Evolutionary conservation across 1,140 invertebrate genomes (phyloP), one percentile per base, ranked within the genome.

Genomic region (Cherax destructor): DNA sequence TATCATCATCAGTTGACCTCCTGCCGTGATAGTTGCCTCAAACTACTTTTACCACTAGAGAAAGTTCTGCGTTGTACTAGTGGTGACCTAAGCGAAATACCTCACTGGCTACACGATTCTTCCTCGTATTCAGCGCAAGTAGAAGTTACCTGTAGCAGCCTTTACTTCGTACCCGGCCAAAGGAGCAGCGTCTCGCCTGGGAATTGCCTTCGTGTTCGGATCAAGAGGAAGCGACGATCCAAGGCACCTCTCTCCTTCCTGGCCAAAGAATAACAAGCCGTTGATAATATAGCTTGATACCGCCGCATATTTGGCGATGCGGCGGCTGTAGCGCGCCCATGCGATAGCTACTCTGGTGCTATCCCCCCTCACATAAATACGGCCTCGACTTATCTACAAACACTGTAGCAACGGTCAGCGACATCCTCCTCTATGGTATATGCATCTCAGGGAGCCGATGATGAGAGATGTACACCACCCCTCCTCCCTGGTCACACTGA

Each of bases 221-320:
- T 41, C 30, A 41, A 41, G 30, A 41, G 30, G 30, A 41, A 41
- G 30, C 30, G 30, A 41, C 30, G 30, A 41, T 41, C 30, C 30
- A 41, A 41, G 30, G 30, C 30, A 41, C 30, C 30, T 41, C 30
- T 41, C 30, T 41, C 30, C 30, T 41, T 41, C 30, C 30, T 41
- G 30, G 30, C 30, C 30, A 49, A 52, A 80, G 78, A 80, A 56
- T 11, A 59, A 11, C 41, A 56, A 11, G 5, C n/a, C n/a, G 24
- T 59, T 65, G 83, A 85, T 85, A 85, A 85, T 65, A 30, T 72
- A 21, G 18, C 18, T 7, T 47, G 69, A 72, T 72, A 61, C 81
- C 30, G 81, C 24, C 61, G 65, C 65, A 69, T 85, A 72, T 76
- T 76, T 86, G 83, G 83, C 50, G 69, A 76, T 86, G 83, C 69